Evolutionary conservation across 1,140 invertebrate genomes (phyloP), one percentile per base, ranked within the genome.

Genomic region (Drosophila albomicans): DNA sequence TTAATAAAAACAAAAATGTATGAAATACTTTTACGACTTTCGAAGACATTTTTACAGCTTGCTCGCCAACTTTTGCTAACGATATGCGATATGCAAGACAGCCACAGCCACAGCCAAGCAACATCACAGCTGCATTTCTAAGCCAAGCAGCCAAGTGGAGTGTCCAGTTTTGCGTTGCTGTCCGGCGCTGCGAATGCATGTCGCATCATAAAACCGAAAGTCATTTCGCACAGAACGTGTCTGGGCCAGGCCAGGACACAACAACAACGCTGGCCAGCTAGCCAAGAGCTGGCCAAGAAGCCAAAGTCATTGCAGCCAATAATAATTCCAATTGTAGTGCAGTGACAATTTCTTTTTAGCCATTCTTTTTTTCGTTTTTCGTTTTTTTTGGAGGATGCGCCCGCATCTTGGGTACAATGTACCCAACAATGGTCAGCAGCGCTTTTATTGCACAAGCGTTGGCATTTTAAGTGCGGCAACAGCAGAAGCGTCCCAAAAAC

Each of bases 21-120:
- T 89, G 85, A 89, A 89, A 89, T 90, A 89, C 87, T 91, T 91
- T 91, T 91, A 88, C 88, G 88, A 91, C 77, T 91, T 88, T 88
- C 86, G 84, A 91, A 88, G 84, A 91, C 88, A 91, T 88, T 91
- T 91, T 89, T 91, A 91, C 84, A 84, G 75, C 86, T 89, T 84
- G 75, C 86, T 81, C 20, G 70, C 72, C 78, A 82, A 90, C 62
- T 89, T 25, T 90, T 75, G 79, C 85, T 90, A 89, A 89, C 86
- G 86, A 89, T 90, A 90, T 89, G 86, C 81, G 86, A 84, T 84
- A 86, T 81, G 78, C 82, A 82, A 61, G 30, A 32, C 35, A 32
- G 25, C 65, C 52, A 52, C 28, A 54, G 32, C 32, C n/a, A n/a
- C n/a, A n/a, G n/a, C n/a, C 5, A 32, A 7, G 30, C 30, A 5